Evolutionary conservation across 2,113 vertebrate species (phyloP), one percentile per base, ranked within the genome.

Genomic region (Ctenodactylus gundi): DNA sequence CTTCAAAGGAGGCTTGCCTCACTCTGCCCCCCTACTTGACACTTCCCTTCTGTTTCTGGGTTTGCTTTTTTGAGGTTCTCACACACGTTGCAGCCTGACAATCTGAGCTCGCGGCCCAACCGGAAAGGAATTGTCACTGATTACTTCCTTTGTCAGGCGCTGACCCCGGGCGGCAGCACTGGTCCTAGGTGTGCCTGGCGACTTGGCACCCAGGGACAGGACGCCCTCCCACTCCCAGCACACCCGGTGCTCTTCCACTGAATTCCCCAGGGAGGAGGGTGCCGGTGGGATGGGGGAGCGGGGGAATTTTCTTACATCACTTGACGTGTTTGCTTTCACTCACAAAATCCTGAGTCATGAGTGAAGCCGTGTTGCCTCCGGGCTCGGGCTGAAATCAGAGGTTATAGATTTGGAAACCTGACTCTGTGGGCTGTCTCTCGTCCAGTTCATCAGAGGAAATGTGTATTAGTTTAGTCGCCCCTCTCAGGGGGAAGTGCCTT

Each of bases 281-380:
- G 46, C 68, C 68, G 14, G 87, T 11, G 55, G 90, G 84, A 46
- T 11, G 31, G 93, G 73, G 77, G 87, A 89, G 44, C 3, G 77
- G 97, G 96, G 98, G 96, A 98, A 98, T 97, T 98, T 98, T 98
- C 97, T 97, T 97, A 96, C 1, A 44, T 95, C 94, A 96, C 97
- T 97, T 97, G 98, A 96, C 95, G 97, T 97, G 98, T 93, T 96
- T 93, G 89, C 93, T 96, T 98, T 97, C 96, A 97, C 97, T 97
- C 92, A 96, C 95, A 97, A 97, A 98, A 53, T 55, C 98, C 98
- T 98, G 98, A 98, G 98, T 98, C 98, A 98, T 90, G 97, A 90
- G 72, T 89, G 76, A n/a, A 85, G 92, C 75, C 2, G 25, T 10
- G 70, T 87, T 53, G 96, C 96, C 96, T 94, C 58, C 0, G 89